Evolutionary conservation across 2,113 vertebrate species (phyloP).

Genomic region (Colius striatus): DNA sequence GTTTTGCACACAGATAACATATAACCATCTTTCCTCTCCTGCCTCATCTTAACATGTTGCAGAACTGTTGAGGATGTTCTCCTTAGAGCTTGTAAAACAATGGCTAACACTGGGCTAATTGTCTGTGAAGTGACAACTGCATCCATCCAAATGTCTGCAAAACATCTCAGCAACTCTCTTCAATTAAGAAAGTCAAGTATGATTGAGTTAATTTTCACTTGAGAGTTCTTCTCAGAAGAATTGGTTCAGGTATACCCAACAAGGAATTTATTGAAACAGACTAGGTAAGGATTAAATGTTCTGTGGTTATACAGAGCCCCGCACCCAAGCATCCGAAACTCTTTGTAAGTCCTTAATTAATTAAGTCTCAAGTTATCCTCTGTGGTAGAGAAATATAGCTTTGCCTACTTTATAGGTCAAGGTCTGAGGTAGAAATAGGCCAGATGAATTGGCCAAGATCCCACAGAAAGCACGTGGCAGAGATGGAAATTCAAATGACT

Average conservation of each 20-base stretch:
- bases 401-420: background rate
- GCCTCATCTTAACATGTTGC: background rate
- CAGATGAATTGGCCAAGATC: constrained; percentile 4
- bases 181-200: background rate
- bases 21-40: background rate
- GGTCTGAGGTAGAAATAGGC: background rate
- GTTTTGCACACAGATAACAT: background rate
- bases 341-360: background rate
- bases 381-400: background rate
- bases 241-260: background rate
- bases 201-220: constrained; percentile 34
- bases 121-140: constrained; percentile 1
- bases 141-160: constrained; percentile 4
- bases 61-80: background rate
- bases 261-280: background rate
- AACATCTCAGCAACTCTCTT: constrained; percentile 21
- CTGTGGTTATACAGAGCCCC: background rate
- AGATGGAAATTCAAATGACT: background rate
- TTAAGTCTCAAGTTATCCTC: background rate
- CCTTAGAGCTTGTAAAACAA: background rate
- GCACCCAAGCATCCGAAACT: background rate
- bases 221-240: constrained; percentile 2
- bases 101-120: background rate
- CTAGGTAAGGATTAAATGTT: background rate
- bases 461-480: background rate